These are phyloP conservation scores for Smutsia gigantea DNA, from an alignment of 2,797 vertebrate genomes.

Conservation along the genomic window DNA sequence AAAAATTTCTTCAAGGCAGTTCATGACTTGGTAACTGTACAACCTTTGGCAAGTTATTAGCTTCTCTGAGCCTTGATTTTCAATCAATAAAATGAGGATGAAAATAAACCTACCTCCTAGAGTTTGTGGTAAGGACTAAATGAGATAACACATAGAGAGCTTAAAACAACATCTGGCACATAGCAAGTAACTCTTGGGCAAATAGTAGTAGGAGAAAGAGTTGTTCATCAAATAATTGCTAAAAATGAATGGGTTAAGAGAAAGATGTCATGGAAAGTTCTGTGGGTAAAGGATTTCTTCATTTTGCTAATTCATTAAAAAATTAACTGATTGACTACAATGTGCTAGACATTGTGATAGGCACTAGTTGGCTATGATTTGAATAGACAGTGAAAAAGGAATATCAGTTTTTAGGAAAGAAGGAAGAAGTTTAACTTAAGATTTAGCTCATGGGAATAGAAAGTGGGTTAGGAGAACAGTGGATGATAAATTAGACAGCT, in stretches of 20 bases:
- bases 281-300: slow-evolving; percentile 40
- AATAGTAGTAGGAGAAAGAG: not conserved
- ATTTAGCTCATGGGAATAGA: slow-evolving; percentile 8
- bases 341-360: not conserved
- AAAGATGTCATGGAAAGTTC: not conserved
- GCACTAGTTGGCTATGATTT: not conserved
- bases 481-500: not conserved
- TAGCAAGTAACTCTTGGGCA: slow-evolving; percentile 2
- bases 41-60: slow-evolving; percentile 42
- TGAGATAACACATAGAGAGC: not conserved
- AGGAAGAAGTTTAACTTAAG: slow-evolving; percentile 39
- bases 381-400: slow-evolving; percentile 48
- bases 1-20: slow-evolving; percentile 46
- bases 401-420: slow-evolving; percentile 16
- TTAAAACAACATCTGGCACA: slow-evolving; percentile 8
- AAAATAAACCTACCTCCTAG: slow-evolving; percentile 45
- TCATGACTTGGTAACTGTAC: slow-evolving; percentile 43
- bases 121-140: slow-evolving; percentile 29
- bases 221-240: slow-evolving; percentile 15
- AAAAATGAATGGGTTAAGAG: slow-evolving; percentile 33
- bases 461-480: not conserved
- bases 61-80: slow-evolving; percentile 41
- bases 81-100: slow-evolving; percentile 39
- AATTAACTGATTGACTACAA: slow-evolving; percentile 4
- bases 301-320: slow-evolving; percentile 51